phyloP scores from a whole-genome alignment of 1,140 invertebrate genomes.

The Brachionus angularis region DNA sequence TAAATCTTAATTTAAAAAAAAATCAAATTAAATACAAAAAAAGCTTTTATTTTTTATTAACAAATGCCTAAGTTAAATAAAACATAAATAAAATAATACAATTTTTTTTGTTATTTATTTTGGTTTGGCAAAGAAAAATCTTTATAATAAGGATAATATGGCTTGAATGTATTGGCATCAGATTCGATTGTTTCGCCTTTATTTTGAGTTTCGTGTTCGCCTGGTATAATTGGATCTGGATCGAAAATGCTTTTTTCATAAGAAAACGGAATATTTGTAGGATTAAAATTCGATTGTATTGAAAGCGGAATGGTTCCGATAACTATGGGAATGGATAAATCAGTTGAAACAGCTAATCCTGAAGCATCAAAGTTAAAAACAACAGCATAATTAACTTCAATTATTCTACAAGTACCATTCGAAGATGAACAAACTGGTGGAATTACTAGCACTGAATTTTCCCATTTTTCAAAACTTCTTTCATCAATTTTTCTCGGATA shows the following conservation, averaged over 20 bases:
- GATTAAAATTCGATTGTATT: not conserved
- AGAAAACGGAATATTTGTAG: conserved; percentile 1
- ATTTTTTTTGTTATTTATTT: not conserved
- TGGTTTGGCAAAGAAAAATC: conserved; percentile 9
- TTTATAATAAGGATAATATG: conserved; percentile 35
- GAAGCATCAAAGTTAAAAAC: conserved; percentile 39
- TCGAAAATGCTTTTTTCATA: conserved; percentile 12
- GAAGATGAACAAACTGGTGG: conserved; percentile 28
- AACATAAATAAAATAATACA: too few species aligned
- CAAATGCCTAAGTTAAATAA: too few species aligned
- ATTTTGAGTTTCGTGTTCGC: not conserved
- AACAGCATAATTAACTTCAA: conserved; percentile 9
- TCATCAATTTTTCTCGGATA: not conserved
- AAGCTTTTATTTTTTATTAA: too few species aligned
- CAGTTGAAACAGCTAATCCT: conserved; percentile 2
- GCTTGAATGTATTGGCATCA: conserved; percentile 36
- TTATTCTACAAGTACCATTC: conserved; percentile 39
- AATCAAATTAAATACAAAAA: too few species aligned
- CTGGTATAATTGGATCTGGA: not conserved
- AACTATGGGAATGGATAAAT: conserved; percentile 23
- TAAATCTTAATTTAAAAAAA: not conserved
- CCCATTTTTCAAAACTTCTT: not conserved
- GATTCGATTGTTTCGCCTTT: conserved; percentile 31
- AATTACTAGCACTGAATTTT: not conserved
- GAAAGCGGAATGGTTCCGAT: conserved; percentile 31